These are phyloP conservation scores for Hepsetus odoe DNA, from an alignment of 2,113 vertebrate species.

Conservation along the genomic window DNA sequence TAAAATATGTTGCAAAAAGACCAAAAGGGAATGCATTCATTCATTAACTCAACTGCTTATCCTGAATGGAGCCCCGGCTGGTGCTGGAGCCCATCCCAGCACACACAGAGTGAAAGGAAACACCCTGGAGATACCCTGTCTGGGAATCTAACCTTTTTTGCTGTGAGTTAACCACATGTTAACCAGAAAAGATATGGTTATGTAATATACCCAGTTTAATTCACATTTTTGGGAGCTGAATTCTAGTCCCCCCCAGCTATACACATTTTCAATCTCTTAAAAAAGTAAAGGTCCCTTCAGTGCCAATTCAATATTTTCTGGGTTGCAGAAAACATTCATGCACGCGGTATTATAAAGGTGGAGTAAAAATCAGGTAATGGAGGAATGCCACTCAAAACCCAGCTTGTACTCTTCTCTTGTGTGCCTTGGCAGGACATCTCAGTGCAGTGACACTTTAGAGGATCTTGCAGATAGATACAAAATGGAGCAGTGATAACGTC, in stretches of 20 bases:
- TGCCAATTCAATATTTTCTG: not conserved
- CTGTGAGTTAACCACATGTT: no score
- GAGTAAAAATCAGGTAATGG: not conserved
- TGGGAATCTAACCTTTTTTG: no score
- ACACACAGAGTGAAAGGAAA: no score
- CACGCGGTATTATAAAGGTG: not conserved
- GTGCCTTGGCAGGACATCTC: not conserved
- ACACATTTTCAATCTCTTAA: not conserved
- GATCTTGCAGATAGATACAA: not conserved
- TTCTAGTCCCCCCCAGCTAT: not conserved
- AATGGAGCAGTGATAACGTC: slow-evolving; percentile 32
- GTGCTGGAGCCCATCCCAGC: no score
- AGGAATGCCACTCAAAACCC: not conserved
- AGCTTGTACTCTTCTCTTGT: not conserved
- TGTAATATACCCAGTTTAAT: not conserved
- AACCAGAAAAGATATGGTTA: no score
- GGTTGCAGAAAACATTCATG: not conserved
- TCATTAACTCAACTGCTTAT: no score
- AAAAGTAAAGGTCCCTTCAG: not conserved
- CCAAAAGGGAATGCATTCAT: no score
- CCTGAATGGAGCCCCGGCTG: no score
- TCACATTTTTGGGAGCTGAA: not conserved
- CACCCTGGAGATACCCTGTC: no score
- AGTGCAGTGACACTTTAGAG: not conserved
- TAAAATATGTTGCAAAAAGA: not conserved